Evolutionary conservation across 2,888 invertebrate genomes (phyloP).

Genomic region (Troilus luridus): DNA sequence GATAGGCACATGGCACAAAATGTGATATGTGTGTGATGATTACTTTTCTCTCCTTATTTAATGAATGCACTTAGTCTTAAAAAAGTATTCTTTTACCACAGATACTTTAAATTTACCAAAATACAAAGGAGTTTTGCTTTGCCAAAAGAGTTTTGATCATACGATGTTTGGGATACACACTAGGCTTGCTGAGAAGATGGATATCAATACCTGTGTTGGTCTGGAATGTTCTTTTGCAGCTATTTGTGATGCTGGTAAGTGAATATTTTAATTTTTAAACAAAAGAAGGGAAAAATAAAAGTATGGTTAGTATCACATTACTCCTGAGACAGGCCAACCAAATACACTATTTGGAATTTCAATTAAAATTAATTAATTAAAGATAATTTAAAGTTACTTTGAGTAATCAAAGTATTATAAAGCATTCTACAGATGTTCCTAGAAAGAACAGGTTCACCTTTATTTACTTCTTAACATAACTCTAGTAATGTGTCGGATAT

Average conservation of each 20-base stretch:
- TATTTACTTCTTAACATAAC: no score
- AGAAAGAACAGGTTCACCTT: no score
- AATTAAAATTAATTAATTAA: no score
- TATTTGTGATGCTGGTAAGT: slow-evolving; percentile 60
- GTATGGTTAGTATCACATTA: no score
- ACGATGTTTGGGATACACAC: slow-evolving; percentile 59
- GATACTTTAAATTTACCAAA: slow-evolving; percentile 57
- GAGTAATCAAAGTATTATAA: no score
- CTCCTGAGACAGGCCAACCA: no score
- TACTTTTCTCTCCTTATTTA: not conserved
- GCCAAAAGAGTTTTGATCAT: slow-evolving; percentile 55
- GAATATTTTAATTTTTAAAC: not conserved
- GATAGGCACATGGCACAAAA: not conserved
- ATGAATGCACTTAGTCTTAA: not conserved
- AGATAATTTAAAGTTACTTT: no score
- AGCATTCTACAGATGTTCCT: no score
- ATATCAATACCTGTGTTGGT: slow-evolving; percentile 49
- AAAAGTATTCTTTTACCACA: slow-evolving; percentile 1
- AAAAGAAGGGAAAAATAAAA: no score
- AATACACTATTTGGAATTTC: no score
- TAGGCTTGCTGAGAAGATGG: slow-evolving; percentile 58
- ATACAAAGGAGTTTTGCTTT: slow-evolving; percentile 51
- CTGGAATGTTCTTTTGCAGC: slow-evolving; percentile 58
- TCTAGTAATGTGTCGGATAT: no score
- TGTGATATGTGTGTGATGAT: not conserved